Conservation (phyloP, 2,113 vertebrate genomes). For the Saiga tatarica region DNA sequence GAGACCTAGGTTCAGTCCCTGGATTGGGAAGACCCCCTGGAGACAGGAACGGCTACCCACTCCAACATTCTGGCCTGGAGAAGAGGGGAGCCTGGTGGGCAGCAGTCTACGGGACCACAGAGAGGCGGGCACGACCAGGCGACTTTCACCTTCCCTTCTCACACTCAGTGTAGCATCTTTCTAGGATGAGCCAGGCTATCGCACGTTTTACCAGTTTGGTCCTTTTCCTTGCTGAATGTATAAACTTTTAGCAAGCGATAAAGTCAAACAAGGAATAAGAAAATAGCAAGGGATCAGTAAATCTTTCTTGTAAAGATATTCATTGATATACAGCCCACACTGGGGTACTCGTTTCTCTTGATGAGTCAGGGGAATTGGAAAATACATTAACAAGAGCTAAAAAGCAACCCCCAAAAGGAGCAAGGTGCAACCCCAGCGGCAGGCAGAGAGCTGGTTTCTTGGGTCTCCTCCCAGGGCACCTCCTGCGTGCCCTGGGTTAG, state of each 20-base stretch:
- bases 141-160: background rate
- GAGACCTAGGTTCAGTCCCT: background rate
- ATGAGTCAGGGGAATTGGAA: background rate
- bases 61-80: background rate
- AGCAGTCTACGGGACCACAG: background rate
- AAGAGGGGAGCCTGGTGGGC: background rate
- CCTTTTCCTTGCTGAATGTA: background rate
- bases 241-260: background rate
- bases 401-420: background rate
- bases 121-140: rapidly evolving
- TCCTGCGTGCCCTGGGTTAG: conserved; percentile 48
- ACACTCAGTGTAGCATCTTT: background rate
- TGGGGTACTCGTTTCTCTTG: background rate
- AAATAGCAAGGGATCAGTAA: background rate
- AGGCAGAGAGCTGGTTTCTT: background rate
- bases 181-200: background rate
- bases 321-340: background rate
- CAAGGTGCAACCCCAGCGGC: background rate
- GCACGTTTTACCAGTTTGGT: background rate
- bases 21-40: background rate
- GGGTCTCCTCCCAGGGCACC: background rate
- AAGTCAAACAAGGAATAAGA: background rate
- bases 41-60: background rate
- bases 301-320: background rate
- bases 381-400: background rate